These are phyloP conservation scores for Drosophila histrio DNA, from an alignment of 2,888 invertebrate genomes.

Conservation along the genomic window DNA sequence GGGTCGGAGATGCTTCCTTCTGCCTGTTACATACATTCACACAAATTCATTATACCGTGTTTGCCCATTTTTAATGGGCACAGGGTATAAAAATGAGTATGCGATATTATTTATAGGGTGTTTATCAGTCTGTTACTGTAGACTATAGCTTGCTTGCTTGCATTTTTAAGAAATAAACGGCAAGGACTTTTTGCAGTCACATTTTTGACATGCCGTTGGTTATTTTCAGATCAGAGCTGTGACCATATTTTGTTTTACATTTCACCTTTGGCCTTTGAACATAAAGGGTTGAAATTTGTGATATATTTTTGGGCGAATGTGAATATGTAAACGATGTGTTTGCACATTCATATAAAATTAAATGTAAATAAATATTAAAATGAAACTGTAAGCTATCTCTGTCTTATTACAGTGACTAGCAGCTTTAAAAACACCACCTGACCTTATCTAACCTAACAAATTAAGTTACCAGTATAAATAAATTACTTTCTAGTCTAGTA, in stretches of 20 bases:
- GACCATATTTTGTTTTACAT: constrained; percentile 39
- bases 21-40: no score
- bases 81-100: no score
- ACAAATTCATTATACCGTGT: no score
- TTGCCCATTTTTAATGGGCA: no score
- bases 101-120: not conserved
- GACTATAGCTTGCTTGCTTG: not conserved
- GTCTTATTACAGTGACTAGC: no score
- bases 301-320: constrained; percentile 21
- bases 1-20: no score
- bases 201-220: constrained; percentile 71
- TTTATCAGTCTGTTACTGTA: constrained; percentile 11
- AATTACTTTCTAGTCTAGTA: no score
- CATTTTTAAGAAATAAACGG: constrained; percentile 45
- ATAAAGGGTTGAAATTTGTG: constrained; percentile 47
- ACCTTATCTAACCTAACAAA: no score
- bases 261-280: constrained; percentile 23
- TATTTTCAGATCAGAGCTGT: constrained; percentile 64
- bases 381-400: no score
- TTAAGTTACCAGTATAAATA: no score
- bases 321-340: not conserved
- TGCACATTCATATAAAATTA: not conserved
- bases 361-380: not conserved
- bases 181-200: constrained; percentile 43
- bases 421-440: no score